Evolutionary conservation across 2,797 vertebrate species (phyloP).

Genomic region (Thripadectes ignobilis): DNA sequence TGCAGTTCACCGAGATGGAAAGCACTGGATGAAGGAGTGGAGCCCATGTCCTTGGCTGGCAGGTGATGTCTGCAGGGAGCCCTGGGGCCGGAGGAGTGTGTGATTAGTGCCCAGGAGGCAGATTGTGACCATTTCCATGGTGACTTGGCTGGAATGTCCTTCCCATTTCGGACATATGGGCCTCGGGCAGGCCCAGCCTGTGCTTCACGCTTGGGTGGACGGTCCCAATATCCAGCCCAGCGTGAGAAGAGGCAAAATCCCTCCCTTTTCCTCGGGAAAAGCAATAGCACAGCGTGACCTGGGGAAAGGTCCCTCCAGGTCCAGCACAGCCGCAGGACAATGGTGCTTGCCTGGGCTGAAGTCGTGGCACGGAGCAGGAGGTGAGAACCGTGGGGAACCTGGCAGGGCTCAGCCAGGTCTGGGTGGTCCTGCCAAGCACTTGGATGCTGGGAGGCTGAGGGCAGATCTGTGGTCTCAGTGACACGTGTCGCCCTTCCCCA

Average conservation of each 20-base stretch:
- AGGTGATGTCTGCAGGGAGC: not conserved
- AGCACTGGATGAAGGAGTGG: not conserved
- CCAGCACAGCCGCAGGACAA: fast-evolving
- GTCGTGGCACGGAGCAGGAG: not conserved
- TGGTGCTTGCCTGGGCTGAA: not conserved
- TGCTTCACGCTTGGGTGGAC: not conserved
- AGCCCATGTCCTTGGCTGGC: not conserved
- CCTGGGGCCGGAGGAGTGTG: fast-evolving
- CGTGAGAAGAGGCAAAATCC: not conserved
- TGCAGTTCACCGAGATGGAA: not conserved
- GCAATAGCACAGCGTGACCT: fast-evolving
- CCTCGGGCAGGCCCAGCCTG: not conserved
- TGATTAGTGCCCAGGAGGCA: not conserved
- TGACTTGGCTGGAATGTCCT: not conserved
- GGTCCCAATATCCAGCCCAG: not conserved
- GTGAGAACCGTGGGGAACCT: not conserved
- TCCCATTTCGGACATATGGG: not conserved
- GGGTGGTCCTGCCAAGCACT: not conserved
- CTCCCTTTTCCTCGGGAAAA: not conserved
- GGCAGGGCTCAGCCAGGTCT: not conserved
- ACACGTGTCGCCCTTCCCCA: not conserved
- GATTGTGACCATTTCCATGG: not conserved
- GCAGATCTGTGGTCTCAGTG: not conserved
- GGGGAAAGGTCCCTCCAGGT: not conserved
- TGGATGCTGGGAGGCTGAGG: not conserved